Conservation (phyloP, 2,113 vertebrate genomes). For the Gila orcuttii region DNA sequence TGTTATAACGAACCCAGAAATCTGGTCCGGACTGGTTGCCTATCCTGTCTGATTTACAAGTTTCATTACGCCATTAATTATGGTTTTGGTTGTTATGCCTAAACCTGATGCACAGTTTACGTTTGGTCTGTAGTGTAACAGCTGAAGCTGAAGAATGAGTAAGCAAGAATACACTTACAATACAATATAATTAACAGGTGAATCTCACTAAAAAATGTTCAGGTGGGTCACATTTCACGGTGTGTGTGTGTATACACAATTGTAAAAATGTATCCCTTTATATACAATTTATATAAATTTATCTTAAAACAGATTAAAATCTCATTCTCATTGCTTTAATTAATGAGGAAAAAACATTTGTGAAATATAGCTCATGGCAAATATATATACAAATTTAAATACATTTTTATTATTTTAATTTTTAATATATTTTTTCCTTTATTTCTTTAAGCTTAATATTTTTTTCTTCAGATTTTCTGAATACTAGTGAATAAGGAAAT, state of each 20-base stretch:
- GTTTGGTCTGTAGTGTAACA: neutral
- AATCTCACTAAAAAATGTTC: neutral
- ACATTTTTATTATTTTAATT: too few species aligned
- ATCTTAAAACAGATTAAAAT: too few species aligned
- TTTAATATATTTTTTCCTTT: too few species aligned
- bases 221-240: neutral
- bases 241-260: neutral
- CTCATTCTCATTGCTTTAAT: too few species aligned
- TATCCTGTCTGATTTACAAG: neutral
- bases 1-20: slow-evolving; percentile 1
- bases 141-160: neutral
- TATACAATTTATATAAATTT: too few species aligned
- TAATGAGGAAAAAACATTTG: too few species aligned
- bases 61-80: slow-evolving; percentile 1
- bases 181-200: neutral
- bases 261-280: too few species aligned
- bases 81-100: neutral
- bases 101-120: neutral
- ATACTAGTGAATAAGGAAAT: neutral
- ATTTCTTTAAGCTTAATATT: too few species aligned
- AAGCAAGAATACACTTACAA: neutral
- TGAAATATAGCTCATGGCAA: too few species aligned
- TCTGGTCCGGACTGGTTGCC: neutral
- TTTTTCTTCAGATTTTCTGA: neutral
- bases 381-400: neutral